Percentiles rank a stretch among this genome's conserved stretches.
Conservation (phyloP, 1,140 invertebrate species). For the Homalodisca vitripennis region DNA sequence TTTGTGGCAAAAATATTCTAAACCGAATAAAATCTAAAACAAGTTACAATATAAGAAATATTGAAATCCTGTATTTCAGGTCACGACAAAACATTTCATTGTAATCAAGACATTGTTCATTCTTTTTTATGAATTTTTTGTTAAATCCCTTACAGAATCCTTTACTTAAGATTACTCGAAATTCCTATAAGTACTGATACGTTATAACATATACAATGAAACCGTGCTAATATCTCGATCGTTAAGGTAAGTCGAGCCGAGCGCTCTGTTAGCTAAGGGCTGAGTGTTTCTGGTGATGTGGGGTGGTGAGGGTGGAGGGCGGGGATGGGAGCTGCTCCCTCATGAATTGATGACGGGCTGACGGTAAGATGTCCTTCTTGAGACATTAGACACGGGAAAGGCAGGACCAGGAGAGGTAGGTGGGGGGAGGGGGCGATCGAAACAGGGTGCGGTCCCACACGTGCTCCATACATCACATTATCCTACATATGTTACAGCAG, state of each 20-base stretch:
- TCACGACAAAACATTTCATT: too few species aligned
- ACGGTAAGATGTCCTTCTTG: conserved; percentile 23
- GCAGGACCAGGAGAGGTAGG: not conserved
- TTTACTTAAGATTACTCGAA: too few species aligned
- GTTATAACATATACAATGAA: too few species aligned
- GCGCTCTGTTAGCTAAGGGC: not conserved
- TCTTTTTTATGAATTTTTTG: too few species aligned
- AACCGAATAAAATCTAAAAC: too few species aligned
- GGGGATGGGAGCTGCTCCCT: not conserved
- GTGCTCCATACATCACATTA: not conserved
- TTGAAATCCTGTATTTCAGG: too few species aligned
- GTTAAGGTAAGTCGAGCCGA: not conserved
- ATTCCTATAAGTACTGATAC: too few species aligned
- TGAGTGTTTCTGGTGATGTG: not conserved
- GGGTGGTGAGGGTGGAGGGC: not conserved
- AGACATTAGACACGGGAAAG: conserved; percentile 12
- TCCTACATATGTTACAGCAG: conserved; percentile 16
- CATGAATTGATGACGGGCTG: conserved; percentile 26
- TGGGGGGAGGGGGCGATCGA: not conserved
- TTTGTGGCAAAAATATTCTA: too few species aligned
- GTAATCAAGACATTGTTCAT: too few species aligned
- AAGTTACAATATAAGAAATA: too few species aligned
- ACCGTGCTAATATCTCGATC: conserved; percentile 7
- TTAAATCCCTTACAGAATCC: too few species aligned
- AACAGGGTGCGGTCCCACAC: conserved; percentile 24